A percentile compares a stretch with the other conserved stretches of the same genome.
Conservation (phyloP, 2,113 vertebrate genomes). For the Ailuropoda melanoleuca region DNA sequence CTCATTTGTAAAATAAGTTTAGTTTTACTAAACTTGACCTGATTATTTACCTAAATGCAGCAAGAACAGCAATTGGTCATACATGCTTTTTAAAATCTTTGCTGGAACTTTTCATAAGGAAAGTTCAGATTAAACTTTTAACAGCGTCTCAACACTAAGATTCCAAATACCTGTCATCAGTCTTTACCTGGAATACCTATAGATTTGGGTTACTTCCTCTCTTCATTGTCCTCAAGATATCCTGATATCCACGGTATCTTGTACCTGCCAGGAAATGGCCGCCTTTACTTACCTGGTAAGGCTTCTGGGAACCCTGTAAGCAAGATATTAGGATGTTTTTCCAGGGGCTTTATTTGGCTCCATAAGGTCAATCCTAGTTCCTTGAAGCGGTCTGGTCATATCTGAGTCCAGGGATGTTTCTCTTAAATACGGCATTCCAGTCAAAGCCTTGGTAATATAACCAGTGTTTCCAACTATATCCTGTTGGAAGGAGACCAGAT, state of each 20-base stretch:
- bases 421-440: not conserved
- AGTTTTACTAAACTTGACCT: not conserved
- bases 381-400: not conserved
- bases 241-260: not conserved
- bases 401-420: not conserved
- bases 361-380: not conserved
- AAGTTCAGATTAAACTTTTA: not conserved
- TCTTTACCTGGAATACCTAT: not conserved
- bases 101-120: not conserved
- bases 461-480: not conserved
- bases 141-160: not conserved
- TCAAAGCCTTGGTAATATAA: not conserved
- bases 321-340: not conserved
- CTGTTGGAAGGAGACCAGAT: not conserved
- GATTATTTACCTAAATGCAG: not conserved
- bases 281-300: not conserved
- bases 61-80: not conserved
- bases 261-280: not conserved
- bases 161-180: not conserved
- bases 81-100: not conserved
- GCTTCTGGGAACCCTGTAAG: not conserved
- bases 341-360: not conserved
- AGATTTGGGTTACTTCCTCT: not conserved
- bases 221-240: not conserved
- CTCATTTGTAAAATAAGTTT: not conserved